phyloP scores from a whole-genome alignment of 2,797 vertebrate species.

The Rhinogobio ventralis region DNA sequence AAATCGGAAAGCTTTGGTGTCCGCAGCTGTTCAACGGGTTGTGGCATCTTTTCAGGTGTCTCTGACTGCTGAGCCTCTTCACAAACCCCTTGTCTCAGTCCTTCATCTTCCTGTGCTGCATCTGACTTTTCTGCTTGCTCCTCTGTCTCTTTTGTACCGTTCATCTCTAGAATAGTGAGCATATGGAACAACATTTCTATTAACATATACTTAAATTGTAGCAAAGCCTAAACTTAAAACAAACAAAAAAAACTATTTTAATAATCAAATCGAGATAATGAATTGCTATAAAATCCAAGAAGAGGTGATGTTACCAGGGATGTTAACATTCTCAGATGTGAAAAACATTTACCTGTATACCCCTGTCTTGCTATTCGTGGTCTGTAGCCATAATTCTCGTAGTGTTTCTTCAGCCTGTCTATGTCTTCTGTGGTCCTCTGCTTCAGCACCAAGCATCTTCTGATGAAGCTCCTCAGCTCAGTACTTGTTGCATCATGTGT shows the following conservation, averaged over 20 bases:
- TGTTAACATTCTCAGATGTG: neutral
- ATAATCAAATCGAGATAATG: neutral
- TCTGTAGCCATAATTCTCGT: conserved; percentile 87
- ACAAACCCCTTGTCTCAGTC: conserved; percentile 26
- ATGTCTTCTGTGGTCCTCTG: conserved; percentile 80
- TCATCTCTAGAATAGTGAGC: conserved; percentile 30
- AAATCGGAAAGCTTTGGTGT: conserved; percentile 90
- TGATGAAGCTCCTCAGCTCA: conserved; percentile 78
- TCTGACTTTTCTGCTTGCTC: conserved; percentile 30
- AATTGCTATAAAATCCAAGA: neutral
- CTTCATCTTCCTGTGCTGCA: conserved; percentile 30
- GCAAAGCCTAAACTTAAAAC: neutral
- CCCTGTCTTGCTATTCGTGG: conserved; percentile 59
- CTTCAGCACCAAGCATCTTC: conserved; percentile 79
- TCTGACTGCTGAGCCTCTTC: conserved; percentile 48
- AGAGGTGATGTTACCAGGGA: no score
- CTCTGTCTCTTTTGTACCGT: conserved; percentile 17
- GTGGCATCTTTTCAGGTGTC: conserved; percentile 41
- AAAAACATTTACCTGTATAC: conserved; percentile 71
- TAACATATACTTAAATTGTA: neutral
- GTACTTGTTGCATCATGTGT: conserved; percentile 69
- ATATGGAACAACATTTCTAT: neutral
- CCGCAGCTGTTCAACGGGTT: conserved; percentile 61
- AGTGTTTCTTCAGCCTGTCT: conserved; percentile 77
- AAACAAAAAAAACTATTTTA: neutral